Evolutionary conservation across 2,888 invertebrate species (phyloP).

Genomic region (Napeogenes sylphis): DNA sequence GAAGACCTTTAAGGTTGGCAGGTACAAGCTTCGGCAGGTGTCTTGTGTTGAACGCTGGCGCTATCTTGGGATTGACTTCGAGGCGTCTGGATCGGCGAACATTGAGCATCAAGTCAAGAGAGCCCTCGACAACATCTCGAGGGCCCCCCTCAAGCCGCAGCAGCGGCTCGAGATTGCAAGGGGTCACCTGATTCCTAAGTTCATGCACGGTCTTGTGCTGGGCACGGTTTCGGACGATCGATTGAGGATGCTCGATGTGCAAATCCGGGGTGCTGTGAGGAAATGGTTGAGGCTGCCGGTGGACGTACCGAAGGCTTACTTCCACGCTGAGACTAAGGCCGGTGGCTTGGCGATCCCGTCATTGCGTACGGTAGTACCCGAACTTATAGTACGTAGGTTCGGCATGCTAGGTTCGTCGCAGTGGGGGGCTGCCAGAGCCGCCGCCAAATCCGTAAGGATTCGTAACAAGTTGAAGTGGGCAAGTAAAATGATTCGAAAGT

Average conservation of each 20-base stretch:
- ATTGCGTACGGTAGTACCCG: background rate
- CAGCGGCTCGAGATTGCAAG: conserved; percentile 33
- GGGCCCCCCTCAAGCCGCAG: too few relatives aligned
- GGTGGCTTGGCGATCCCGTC: conserved; percentile 10
- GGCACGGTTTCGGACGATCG: conserved; percentile 35
- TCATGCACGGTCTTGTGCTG: conserved; percentile 45
- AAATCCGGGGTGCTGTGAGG: conserved; percentile 38
- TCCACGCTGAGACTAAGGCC: conserved; percentile 37
- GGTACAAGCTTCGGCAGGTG: conserved; percentile 32
- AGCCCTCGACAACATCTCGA: conserved; percentile 27
- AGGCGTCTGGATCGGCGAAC: conserved; percentile 32
- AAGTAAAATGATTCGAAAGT: conserved; percentile 14
- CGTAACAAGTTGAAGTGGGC: conserved; percentile 28
- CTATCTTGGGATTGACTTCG: conserved; percentile 42
- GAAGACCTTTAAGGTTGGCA: background rate
- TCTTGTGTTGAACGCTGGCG: conserved; percentile 37
- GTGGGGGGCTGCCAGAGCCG: conserved; percentile 32
- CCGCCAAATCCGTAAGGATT: conserved; percentile 29
- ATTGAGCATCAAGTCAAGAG: background rate
- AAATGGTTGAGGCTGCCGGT: conserved; percentile 40
- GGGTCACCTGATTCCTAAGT: conserved; percentile 45
- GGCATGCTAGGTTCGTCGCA: conserved; percentile 31
- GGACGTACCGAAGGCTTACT: conserved; percentile 38
- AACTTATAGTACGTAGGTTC: conserved; percentile 22
- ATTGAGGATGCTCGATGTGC: conserved; percentile 41